A percentile compares a stretch with the other conserved stretches of the same genome.
These are phyloP conservation scores for Polia nebulosa DNA, from an alignment of 2,888 invertebrate species.

Conservation along the genomic window DNA sequence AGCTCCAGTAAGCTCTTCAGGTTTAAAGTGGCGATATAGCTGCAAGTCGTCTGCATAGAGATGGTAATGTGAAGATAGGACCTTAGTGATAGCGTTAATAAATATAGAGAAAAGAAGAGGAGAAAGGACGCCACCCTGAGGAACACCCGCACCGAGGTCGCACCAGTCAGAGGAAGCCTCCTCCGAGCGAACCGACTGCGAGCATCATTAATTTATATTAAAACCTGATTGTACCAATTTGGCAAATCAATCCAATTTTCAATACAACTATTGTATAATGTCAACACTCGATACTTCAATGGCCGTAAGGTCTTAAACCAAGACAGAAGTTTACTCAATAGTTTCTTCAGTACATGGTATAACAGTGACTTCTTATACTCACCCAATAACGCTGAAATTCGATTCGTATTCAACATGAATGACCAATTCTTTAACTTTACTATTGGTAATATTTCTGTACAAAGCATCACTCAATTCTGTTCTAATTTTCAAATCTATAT, in stretches of 20 bases:
- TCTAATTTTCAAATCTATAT: slow-evolving; percentile 69
- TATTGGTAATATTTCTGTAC: slow-evolving; percentile 76
- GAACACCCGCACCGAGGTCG: no score
- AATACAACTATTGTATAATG: neutral
- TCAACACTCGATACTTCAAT: neutral
- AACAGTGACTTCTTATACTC: slow-evolving; percentile 54
- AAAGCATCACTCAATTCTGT: slow-evolving; percentile 78
- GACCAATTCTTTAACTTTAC: slow-evolving; percentile 65
- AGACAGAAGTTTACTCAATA: no score
- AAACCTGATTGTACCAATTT: neutral
- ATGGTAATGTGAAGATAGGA: no score
- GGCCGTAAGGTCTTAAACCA: neutral
- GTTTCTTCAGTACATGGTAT: no score
- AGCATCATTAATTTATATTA: neutral
- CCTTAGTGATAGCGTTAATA: no score
- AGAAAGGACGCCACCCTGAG: no score
- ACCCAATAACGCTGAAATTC: slow-evolving; percentile 79
- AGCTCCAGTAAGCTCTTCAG: no score
- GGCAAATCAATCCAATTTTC: neutral
- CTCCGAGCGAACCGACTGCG: no score
- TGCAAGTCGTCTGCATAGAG: no score
- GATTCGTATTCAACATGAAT: slow-evolving; percentile 76
- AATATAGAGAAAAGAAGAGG: no score
- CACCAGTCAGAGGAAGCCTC: no score
- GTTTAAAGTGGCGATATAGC: no score